Percentiles rank a stretch among this genome's conserved stretches.
phyloP scores from a whole-genome alignment of 2,113 vertebrate species.

The Cathartes aura region DNA sequence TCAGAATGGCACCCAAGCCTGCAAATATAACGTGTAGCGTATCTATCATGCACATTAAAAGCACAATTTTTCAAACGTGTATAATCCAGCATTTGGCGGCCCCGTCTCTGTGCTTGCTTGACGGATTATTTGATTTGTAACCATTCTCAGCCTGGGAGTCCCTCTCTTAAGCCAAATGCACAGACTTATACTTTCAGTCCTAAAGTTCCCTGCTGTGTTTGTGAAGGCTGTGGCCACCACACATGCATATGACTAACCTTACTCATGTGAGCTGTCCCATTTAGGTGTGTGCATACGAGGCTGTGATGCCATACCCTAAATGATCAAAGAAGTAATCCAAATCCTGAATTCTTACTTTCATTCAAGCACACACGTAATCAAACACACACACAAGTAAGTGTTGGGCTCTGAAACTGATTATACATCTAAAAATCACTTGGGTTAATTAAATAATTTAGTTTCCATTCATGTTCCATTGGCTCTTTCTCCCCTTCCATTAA shows the following conservation, averaged over 20 bases:
- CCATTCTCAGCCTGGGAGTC: background rate
- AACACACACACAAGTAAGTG: no score
- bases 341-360: background rate
- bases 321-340: background rate
- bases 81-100: background rate
- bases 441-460: constrained; percentile 2
- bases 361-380: background rate
- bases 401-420: constrained; percentile 29
- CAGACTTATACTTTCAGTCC: background rate
- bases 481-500: background rate
- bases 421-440: background rate
- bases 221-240: background rate
- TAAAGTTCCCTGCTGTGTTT: background rate
- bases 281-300: background rate
- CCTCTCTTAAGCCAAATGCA: rapidly evolving
- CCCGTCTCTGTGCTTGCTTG: rapidly evolving
- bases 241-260: background rate
- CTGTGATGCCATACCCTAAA: background rate
- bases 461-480: background rate
- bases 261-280: background rate
- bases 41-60: background rate
- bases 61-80: background rate
- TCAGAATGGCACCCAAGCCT: background rate
- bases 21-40: background rate
- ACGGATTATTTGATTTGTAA: background rate